Percentiles rank a stretch among this genome's conserved stretches.
Evolutionary conservation across 2,888 invertebrate genomes (phyloP).

Genomic region (Drosophila macrospina): DNA sequence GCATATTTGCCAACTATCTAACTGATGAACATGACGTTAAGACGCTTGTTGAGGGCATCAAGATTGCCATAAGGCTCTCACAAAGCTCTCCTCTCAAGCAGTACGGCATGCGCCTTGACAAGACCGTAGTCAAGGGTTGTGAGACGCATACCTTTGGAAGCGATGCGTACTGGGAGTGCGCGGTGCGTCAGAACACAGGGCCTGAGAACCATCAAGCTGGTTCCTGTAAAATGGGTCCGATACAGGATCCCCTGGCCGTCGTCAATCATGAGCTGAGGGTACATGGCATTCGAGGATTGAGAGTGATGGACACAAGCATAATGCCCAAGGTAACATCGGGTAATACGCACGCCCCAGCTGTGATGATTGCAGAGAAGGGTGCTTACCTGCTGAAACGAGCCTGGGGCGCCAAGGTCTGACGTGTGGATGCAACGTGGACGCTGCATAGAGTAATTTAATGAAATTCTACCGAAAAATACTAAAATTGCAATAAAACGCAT

Average conservation of each 20-base stretch:
- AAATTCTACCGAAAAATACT: constrained; percentile 51
- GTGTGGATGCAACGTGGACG: constrained; percentile 83
- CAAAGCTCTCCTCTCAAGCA: constrained; percentile 89
- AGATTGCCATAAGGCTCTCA: constrained; percentile 90
- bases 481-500: constrained; percentile 24
- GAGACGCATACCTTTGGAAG: constrained; percentile 90
- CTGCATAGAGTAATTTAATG: constrained; percentile 84
- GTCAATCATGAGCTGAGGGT: constrained; percentile 89
- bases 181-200: constrained; percentile 89
- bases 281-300: constrained; percentile 88
- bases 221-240: constrained; percentile 93
- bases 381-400: constrained; percentile 84
- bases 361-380: constrained; percentile 92
- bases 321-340: constrained; percentile 92
- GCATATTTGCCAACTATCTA: constrained; percentile 92
- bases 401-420: constrained; percentile 85
- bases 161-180: constrained; percentile 92
- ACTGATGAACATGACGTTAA: constrained; percentile 89
- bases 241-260: constrained; percentile 89
- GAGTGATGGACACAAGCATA: constrained; percentile 92
- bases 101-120: constrained; percentile 91
- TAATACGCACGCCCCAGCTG: constrained; percentile 91
- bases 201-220: constrained; percentile 94
- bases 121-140: constrained; percentile 90
- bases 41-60: constrained; percentile 92